These are phyloP conservation scores for Stenurella melanura DNA, from an alignment of 2,888 invertebrate species.

Conservation along the genomic window DNA sequence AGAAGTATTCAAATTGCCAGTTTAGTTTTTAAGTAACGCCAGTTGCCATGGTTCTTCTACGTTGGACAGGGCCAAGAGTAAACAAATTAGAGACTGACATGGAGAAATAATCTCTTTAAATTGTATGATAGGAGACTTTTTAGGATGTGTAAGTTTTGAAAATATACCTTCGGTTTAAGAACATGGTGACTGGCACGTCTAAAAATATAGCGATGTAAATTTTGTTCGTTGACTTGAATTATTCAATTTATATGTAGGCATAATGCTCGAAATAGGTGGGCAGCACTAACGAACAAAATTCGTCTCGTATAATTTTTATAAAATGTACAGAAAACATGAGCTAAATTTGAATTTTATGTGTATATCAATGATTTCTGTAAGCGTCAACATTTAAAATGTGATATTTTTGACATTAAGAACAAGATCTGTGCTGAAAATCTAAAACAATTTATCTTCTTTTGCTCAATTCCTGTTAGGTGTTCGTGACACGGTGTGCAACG, in stretches of 20 bases:
- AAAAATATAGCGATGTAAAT: neutral
- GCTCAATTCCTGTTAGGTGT: neutral
- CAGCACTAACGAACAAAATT: neutral
- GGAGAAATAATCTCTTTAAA: constrained; percentile 8
- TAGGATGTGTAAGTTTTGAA: neutral
- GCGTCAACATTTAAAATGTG: constrained; percentile 29
- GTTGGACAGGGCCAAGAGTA: neutral
- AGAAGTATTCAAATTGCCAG: neutral
- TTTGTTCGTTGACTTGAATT: constrained; percentile 11
- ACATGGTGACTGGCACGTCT: neutral
- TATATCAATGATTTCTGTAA: constrained; percentile 24
- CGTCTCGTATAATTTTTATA: constrained; percentile 4
- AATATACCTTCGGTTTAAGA: neutral
- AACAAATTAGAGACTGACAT: neutral
- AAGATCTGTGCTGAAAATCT: constrained; percentile 6
- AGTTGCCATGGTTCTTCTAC: neutral
- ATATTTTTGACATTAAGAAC: constrained; percentile 32
- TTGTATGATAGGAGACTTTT: neutral
- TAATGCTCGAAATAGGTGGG: constrained; percentile 4
- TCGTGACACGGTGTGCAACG: no score
- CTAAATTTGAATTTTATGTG: constrained; percentile 6
- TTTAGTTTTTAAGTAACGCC: constrained; percentile 9
- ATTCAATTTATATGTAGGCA: neutral
- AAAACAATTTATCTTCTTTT: neutral
- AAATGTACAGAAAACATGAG: neutral